Base-by-base conservation (phyloP, 2,797 vertebrate species). In the Sebastes melanostomus region DNA sequence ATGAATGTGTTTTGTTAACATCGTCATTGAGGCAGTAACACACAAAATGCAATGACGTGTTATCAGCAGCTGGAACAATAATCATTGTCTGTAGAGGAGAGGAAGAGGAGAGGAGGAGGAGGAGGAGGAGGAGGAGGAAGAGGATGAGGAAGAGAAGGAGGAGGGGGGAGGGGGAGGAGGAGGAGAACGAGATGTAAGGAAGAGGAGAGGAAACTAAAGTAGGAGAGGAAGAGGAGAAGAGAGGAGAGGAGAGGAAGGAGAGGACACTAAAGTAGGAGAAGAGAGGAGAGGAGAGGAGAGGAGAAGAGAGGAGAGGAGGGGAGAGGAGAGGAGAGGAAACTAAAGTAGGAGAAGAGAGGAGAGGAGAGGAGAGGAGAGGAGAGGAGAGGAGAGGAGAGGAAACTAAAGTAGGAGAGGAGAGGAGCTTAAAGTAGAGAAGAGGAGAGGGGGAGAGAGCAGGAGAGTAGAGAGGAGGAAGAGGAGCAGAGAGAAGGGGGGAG, bases 51-150 rank as follows among this genome's bases (percentile, higher is more conserved):
- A 38, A 54, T 18, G 27, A 62, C 0, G n/a, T 46, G 42, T 73
- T 75, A 70, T 80, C 80, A 78, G 74, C 18, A 32, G 52, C 12
- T 9, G 52, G 58, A 56, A 85, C 85, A 84, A 85, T 80, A 54
- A 54, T 16, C 20, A 75, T 75, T 86, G 77, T 84, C 5, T 59
- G 50, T 25, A 54, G 22, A 29, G 36, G 55, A 56, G 27, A 30
- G 25, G 18, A 61, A n/a, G 59, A 61, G 6, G 8, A 20, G 5
- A 32, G 18, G 16, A 10, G 3, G 16, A 30, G 8, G 16, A 8
- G 8, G 27, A 30, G 8, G 2, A 10, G 5, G 27, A 8, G 13
- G 6, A 18, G 0, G 13, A 8, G 3, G 13, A 4, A 13, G 14
- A 29, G 13, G 2, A 60, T 6, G 59, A n/a, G 5, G 2, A 20